Evolutionary conservation across 2,113 vertebrate species (phyloP), one percentile per base, ranked within the genome.

Genomic region (Lynx canadensis): DNA sequence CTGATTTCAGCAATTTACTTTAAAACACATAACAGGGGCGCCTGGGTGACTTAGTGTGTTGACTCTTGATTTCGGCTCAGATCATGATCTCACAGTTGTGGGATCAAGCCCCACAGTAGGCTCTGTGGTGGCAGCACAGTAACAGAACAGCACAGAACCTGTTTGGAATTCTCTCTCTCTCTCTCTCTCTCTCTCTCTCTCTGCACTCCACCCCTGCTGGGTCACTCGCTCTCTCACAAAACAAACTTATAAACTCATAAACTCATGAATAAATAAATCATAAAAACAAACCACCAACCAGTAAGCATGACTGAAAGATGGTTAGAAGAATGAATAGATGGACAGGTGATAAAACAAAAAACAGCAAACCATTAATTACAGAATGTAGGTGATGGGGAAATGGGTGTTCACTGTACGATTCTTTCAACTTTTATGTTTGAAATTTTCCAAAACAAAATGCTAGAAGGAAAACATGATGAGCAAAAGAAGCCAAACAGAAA

Each of bases 291-390:
- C 36, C 25, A 76, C 45, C 21, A 83, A 76, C 45, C 21, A 83
- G 57, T 9, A 89, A 38, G 4, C 41, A 48, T 81, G 55, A 33
- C 18, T 73, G 45, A 92, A 50, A n/a, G 38, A 29, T 12, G 19
- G 25, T 57, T 27, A 68, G 36, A 86, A 9, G 19, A 87, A 80
- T 33, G 23, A 21, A 74, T 3, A 95, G 45, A 95, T 36, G 5
- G 45, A 93, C 52, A 78, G 38, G 23, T 90, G 36, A 96, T 92
- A 84, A 81, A 78, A 41, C 41, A 94, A 85, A 85, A 94, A 94
- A 41, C 2, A 93, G 19, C 48, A 86, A 93, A 96, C 5, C 85
- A 68, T 57, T 97, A 45, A 85, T 25, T 87, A 12, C 3, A 88
- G 60, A 94, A 88, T 89, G n/a, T 48, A 18, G 14, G 45, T 89